Evolutionary conservation across 2,113 vertebrate species (phyloP).

Genomic region (Pygoscelis antarcticus): DNA sequence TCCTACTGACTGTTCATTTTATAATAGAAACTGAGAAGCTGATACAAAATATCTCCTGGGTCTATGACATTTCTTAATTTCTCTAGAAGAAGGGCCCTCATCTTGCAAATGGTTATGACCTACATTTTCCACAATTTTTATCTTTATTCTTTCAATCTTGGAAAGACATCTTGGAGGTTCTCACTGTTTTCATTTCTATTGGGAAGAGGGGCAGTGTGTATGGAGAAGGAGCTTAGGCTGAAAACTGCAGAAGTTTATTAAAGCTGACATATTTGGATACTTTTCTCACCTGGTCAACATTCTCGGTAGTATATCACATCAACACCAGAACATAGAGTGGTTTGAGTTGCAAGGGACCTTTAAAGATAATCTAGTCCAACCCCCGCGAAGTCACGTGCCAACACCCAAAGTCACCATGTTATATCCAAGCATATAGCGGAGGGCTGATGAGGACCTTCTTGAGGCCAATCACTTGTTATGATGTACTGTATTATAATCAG

Average conservation of each 20-base stretch:
- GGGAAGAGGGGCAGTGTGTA: neutral
- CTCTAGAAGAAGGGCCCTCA: neutral
- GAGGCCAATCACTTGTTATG: neutral
- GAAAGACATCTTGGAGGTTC: neutral
- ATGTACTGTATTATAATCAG: neutral
- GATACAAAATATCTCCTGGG: neutral
- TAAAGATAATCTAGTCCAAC: neutral
- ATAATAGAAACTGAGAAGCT: neutral
- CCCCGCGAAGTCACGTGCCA: fast-evolving
- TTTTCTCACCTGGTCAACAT: neutral
- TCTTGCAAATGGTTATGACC: neutral
- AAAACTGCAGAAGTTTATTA: neutral
- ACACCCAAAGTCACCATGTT: neutral
- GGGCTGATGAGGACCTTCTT: neutral
- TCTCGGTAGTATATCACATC: neutral
- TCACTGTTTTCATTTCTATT: neutral
- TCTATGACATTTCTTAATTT: neutral
- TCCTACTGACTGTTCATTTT: neutral
- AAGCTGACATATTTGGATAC: neutral
- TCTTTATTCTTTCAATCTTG: neutral
- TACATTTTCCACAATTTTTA: neutral
- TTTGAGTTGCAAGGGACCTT: neutral
- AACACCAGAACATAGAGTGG: neutral
- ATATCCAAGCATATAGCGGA: neutral
- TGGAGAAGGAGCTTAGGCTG: neutral